Evolutionary conservation across 2,888 invertebrate genomes (phyloP).

Genomic region (Leptinotarsa haldemani): DNA sequence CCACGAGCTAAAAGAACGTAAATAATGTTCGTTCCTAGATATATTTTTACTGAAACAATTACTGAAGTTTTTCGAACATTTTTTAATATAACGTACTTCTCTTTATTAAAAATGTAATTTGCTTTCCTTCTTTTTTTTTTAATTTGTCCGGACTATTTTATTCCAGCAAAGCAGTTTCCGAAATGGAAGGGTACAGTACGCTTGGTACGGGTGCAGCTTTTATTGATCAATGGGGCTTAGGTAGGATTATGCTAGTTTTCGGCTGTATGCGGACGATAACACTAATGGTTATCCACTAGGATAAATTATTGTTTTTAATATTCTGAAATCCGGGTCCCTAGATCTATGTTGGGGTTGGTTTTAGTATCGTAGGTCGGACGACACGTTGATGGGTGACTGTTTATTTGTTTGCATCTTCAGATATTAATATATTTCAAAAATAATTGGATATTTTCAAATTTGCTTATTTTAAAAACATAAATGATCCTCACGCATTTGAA

Average conservation of each 20-base stretch:
- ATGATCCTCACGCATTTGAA: too few relatives aligned
- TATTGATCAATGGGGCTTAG: slow-evolving; percentile 58
- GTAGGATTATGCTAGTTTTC: slow-evolving; percentile 59
- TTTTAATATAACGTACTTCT: too few relatives aligned
- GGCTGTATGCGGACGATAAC: slow-evolving; percentile 57
- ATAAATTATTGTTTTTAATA: slow-evolving; percentile 56
- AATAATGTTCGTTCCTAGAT: too few relatives aligned
- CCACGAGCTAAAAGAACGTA: too few relatives aligned
- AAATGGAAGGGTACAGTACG: slow-evolving; percentile 26
- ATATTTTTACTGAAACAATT: too few relatives aligned
- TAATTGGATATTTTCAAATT: too few relatives aligned
- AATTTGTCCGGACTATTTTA: neutral
- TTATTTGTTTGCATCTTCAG: too few relatives aligned
- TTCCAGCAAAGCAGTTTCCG: neutral
- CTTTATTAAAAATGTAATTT: neutral
- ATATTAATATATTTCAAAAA: too few relatives aligned
- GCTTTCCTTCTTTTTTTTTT: neutral
- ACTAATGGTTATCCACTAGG: slow-evolving; percentile 55
- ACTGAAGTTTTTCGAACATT: too few relatives aligned
- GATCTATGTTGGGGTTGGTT: slow-evolving; percentile 2
- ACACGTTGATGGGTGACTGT: neutral
- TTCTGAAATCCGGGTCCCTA: slow-evolving; percentile 28
- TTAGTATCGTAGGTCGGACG: neutral
- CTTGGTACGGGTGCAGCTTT: slow-evolving; percentile 42
- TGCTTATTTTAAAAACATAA: too few relatives aligned